A percentile compares a stretch with the other conserved stretches of the same genome.
Evolutionary conservation across 2,113 vertebrate species (phyloP).

Genomic region (Triplophysa siluroides): DNA sequence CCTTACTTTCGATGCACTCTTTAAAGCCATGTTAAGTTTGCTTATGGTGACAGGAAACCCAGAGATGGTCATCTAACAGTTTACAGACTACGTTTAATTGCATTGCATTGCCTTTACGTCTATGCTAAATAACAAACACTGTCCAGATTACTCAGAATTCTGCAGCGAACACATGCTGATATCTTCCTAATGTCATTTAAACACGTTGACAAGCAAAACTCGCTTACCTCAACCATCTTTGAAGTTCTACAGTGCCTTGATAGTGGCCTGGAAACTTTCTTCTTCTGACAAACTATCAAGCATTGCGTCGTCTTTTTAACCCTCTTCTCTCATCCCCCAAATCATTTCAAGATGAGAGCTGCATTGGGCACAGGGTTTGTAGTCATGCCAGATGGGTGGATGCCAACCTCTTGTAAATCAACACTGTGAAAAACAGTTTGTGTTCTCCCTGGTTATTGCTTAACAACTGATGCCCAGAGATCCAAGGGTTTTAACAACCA

Average conservation of each 20-base stretch:
- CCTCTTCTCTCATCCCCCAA: constrained; percentile 65
- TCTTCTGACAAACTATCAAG: constrained; percentile 40
- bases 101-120: too few relatives aligned
- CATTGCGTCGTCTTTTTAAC: constrained; percentile 66
- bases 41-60: constrained; percentile 17
- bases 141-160: too few relatives aligned
- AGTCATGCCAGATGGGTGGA: constrained; percentile 65
- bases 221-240: neutral
- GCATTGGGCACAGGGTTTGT: constrained; percentile 59
- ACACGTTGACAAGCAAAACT: constrained; percentile 32
- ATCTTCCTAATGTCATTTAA: neutral
- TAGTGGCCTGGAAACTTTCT: neutral
- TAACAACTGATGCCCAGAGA: neutral
- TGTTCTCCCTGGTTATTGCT: neutral
- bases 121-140: too few relatives aligned
- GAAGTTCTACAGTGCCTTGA: neutral
- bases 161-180: neutral
- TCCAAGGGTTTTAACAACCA: neutral
- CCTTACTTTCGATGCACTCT: constrained; percentile 46
- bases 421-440: constrained; percentile 55
- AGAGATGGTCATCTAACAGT: neutral
- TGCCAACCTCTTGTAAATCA: constrained; percentile 68
- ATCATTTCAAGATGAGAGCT: constrained; percentile 60
- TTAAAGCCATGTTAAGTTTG: constrained; percentile 8
- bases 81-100: neutral